Conservation (phyloP, 1,140 invertebrate species). For the Lepidurus packardi region DNA sequence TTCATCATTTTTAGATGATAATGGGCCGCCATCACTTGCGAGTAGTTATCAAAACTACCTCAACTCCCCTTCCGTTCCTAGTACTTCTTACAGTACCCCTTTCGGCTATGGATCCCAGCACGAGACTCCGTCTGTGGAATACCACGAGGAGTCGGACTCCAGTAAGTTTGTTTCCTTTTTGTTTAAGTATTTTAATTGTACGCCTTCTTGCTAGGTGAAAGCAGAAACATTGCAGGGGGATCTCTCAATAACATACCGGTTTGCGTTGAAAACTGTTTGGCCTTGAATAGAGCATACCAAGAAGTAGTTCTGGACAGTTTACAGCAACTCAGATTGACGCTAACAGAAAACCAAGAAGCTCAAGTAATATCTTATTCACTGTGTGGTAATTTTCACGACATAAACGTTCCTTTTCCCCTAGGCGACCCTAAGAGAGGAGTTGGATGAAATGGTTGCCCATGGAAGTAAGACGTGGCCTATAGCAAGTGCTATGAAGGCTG, state of each 20-base stretch:
- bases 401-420: not conserved
- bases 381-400: no score
- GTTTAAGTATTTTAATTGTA: not conserved
- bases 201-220: not conserved
- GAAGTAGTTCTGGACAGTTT: conserved; percentile 20
- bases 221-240: not conserved
- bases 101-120: not conserved
- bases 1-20: not conserved
- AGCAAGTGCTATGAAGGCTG: not conserved
- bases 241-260: conserved; percentile 26
- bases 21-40: not conserved
- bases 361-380: not conserved
- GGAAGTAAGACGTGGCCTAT: not conserved
- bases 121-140: not conserved
- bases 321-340: conserved; percentile 12
- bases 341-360: not conserved
- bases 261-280: conserved; percentile 22
- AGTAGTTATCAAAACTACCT: conserved; percentile 1
- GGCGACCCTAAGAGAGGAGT: not conserved
- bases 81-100: conserved; percentile 4
- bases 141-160: not conserved
- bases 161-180: not conserved
- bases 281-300: conserved; percentile 28
- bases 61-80: not conserved
- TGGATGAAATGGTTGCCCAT: conserved; percentile 15